These are phyloP conservation scores for Etia nguti DNA, from an alignment of 2,113 vertebrate species.

Conservation along the genomic window DNA sequence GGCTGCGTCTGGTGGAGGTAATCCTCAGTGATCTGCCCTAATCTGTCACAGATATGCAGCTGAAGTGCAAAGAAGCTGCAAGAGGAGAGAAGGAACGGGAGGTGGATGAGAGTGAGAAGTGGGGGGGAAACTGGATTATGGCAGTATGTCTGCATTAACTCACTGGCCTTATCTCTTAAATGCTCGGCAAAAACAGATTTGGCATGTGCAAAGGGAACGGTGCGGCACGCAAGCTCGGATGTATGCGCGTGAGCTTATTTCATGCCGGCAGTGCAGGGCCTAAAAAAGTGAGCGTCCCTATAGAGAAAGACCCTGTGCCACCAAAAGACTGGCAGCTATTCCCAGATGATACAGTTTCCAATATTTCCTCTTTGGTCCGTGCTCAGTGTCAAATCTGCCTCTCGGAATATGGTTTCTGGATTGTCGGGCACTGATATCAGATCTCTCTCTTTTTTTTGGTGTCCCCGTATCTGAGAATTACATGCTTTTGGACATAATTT, in stretches of 20 bases:
- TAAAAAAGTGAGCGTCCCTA: slow-evolving; percentile 11
- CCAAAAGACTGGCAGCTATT: background rate
- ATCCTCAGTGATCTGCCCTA: slow-evolving; percentile 76
- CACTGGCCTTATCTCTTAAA: slow-evolving; percentile 73
- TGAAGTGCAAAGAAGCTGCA: slow-evolving; percentile 63
- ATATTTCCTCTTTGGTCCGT: background rate
- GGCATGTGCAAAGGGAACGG: slow-evolving; percentile 37
- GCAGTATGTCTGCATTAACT: slow-evolving; percentile 70
- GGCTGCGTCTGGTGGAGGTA: slow-evolving; percentile 67
- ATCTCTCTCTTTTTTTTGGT: background rate
- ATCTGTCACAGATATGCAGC: slow-evolving; percentile 77
- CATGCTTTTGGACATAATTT: slow-evolving; percentile 26
- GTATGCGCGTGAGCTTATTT: slow-evolving; percentile 22
- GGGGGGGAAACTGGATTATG: slow-evolving; percentile 64
- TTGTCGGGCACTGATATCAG: slow-evolving; percentile 1
- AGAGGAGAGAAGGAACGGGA: slow-evolving; percentile 9
- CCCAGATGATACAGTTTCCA: slow-evolving; percentile 1
- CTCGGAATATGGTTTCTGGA: background rate
- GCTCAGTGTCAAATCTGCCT: background rate
- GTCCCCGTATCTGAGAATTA: background rate
- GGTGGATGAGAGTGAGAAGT: background rate
- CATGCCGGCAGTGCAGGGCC: slow-evolving; percentile 36
- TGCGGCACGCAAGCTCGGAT: background rate
- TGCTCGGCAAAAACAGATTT: slow-evolving; percentile 68
- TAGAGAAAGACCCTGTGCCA: background rate